Base-by-base conservation (phyloP, 2,888 invertebrate genomes). In the Aromia moschata region DNA sequence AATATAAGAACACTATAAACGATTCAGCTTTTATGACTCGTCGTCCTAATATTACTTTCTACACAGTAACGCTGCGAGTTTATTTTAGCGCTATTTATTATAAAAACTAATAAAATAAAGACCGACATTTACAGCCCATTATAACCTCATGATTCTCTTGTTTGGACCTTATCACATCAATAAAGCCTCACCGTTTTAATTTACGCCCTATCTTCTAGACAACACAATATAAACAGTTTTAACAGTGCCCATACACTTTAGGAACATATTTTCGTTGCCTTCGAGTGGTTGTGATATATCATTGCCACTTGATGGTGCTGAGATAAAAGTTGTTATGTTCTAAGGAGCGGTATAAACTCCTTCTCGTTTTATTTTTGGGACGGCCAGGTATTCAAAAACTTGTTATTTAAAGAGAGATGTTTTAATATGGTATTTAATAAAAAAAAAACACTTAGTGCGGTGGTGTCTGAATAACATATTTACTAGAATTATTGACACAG, bases 251-350 rank as follows among this genome's bases (percentile, higher is more conserved):
- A 61, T 61, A 43, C 49, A 30, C 49, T 58, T 58, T 54, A 47
- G 56, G 56, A n/a, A n/a, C n/a, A n/a, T 60, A 60, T 56, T 57
- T 56, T 60, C 43, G 46, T 60, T 60, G 53, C 47, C 12, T 9
- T 2, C 10, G 38, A 44, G 54, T 58, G 40, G 40, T 15, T 38
- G 36, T 49, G 44, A 61, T 58, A 58, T 58, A 61, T 58, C 61
- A 58, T 55, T 58, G 54, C 58, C 55, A 52, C 58, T 55, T 53
- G 57, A 57, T 57, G 47, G 61, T 49, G 33, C 36, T 16, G 18
- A 45, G 30, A 45, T 31, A 47, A 12, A 33, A n/a, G n/a, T 46
- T 25, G 25, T 25, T 25, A 25, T 25, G 25, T 25, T 3, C 25
- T 5, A 25, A 5, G 7, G 25, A 25, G 25, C 7, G 7, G 7